Base-by-base conservation (phyloP, 2,797 vertebrate genomes). In the Premnoplex brunnescens region DNA sequence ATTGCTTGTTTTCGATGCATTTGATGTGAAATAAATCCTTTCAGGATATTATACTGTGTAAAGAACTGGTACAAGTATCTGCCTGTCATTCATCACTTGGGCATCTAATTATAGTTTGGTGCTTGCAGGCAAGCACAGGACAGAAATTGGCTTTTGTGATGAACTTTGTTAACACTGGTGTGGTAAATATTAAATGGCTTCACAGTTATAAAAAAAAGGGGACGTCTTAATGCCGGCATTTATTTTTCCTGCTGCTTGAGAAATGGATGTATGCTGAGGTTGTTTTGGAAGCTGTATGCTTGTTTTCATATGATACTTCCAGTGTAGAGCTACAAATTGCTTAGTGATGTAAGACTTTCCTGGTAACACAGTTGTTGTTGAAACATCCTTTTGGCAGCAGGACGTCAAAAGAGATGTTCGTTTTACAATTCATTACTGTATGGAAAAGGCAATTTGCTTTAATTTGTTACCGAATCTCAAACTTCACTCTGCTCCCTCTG, bases 321-420 rank as follows among this genome's bases (percentile, higher is more conserved):
- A 91, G 7, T 17, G 28, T 17, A 78, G 71, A 59, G 51, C 82
- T 94, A 59, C 62, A 64, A 72, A 86, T 48, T 66, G 54, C 62
- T 49, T 69, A 49, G 76, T 76, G 90, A 87, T 83, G 48, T 46
- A 85, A 76, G 93, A 54, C 72, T 64, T 91, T 39, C 83, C 77
- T 92, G 89, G 88, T 93, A 93, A 82, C 75, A 36, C 69, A 55
- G 76, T 78, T 89, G 81, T 84, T 95, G 67, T 84, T 90, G 93
- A 84, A 95, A 72, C 89, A 85, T 91, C 81, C 86, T 58, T 96
- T 92, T 95, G 92, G 93, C 86, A 94, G 85, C 80, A 52, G 91
- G 85, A 84, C 86, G 44, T 84, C 55, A 62, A 36, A 26, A 3
- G 73, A 77, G 80, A 75, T 72, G 28, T 49, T 94, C 0, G 0